Evolutionary conservation across 2,113 vertebrate genomes (phyloP).

Genomic region (Vidua chalybeata): DNA sequence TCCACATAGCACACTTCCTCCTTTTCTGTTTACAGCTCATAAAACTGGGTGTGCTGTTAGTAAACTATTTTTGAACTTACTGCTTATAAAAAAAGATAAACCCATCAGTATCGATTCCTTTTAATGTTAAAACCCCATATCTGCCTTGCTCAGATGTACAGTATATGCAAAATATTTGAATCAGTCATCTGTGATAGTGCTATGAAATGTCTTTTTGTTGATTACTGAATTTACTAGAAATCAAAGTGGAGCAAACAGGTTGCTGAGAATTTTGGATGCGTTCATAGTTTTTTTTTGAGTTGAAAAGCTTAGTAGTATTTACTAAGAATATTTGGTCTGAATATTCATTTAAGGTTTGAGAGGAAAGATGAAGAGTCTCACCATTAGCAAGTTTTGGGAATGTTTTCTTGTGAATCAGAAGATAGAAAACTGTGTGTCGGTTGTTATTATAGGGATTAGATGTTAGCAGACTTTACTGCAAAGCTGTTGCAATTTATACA

Average conservation of each 20-base stretch:
- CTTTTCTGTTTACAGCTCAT: constrained; percentile 1
- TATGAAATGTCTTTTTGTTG: not conserved
- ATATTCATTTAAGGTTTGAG: not conserved
- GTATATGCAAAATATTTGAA: constrained; percentile 4
- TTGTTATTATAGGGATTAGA: not conserved
- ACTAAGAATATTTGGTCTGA: not conserved
- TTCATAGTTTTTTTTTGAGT: not conserved
- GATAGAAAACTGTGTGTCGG: not conserved
- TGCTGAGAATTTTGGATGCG: not conserved
- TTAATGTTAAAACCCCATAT: not conserved
- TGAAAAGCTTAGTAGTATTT: not conserved
- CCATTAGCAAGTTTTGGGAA: not conserved
- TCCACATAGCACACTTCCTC: constrained; percentile 1
- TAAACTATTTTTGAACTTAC: not conserved
- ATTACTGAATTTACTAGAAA: constrained; percentile 17
- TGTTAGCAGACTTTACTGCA: not conserved
- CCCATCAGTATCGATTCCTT: not conserved
- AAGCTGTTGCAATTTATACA: not conserved
- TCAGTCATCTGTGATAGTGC: not conserved
- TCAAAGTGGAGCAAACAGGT: not conserved
- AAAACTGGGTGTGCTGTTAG: not conserved
- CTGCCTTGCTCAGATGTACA: not conserved
- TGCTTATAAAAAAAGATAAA: not conserved
- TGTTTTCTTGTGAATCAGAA: not conserved
- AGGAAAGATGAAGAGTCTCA: not conserved